Conservation (phyloP, 2,113 vertebrate species). For the Australoheros scitulus region DNA sequence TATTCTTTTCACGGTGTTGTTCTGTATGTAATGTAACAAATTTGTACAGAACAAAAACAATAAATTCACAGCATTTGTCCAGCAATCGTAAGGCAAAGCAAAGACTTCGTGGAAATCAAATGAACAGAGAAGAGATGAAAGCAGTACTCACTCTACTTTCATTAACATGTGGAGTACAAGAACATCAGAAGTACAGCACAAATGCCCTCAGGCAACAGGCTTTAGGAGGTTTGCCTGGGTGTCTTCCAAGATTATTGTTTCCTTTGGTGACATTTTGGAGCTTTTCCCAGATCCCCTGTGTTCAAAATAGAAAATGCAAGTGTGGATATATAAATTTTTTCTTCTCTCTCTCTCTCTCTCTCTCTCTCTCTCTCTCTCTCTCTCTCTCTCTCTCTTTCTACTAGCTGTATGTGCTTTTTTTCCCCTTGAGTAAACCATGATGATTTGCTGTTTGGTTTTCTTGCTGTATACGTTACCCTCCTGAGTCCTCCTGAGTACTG, state of each 20-base stretch:
- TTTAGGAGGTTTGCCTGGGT: conserved; percentile 54
- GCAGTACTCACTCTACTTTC: conserved; percentile 8
- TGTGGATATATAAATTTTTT: not conserved
- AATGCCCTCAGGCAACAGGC: conserved; percentile 55
- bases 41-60: not conserved
- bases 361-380: not conserved
- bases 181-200: not conserved
- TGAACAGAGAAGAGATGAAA: conserved; percentile 7
- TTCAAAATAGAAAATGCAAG: conserved; percentile 24
- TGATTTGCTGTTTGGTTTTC: not conserved
- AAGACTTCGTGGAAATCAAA: conserved; percentile 22
- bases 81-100: conserved; percentile 12
- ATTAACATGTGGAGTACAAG: conserved; percentile 9
- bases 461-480: not conserved
- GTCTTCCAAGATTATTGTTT: conserved; percentile 60
- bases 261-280: conserved; percentile 53
- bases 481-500: not conserved
- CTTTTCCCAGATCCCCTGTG: conserved; percentile 61
- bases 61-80: not conserved
- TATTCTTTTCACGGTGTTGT: conserved; percentile 36
- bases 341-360: not conserved
- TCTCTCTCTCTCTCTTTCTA: not conserved
- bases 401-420: not conserved
- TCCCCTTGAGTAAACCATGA: not conserved
- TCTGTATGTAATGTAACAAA: conserved; percentile 26